These are phyloP conservation scores for Elaphurus davidianus DNA, from an alignment of 2,113 vertebrate genomes.

Conservation along the genomic window DNA sequence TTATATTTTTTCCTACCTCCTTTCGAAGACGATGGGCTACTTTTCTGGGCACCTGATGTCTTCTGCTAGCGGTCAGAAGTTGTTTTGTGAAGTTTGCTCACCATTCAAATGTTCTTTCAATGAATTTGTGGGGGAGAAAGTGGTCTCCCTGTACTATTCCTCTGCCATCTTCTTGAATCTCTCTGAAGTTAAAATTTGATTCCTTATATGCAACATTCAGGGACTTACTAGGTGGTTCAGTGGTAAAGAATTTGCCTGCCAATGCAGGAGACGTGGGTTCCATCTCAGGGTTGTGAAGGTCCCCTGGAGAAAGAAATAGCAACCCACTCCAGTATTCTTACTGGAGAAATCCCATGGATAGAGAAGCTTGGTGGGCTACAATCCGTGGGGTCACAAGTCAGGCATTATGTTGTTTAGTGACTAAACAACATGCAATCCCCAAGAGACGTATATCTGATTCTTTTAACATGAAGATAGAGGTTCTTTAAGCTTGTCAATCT, in stretches of 20 bases:
- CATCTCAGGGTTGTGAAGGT: background rate
- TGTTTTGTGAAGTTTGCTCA: too few species aligned
- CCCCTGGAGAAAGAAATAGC: background rate
- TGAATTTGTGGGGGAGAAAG: too few species aligned
- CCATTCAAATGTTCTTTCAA: too few species aligned
- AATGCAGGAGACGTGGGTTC: background rate
- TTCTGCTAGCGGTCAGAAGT: too few species aligned
- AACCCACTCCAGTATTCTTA: background rate
- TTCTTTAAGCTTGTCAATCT: background rate
- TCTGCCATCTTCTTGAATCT: too few species aligned
- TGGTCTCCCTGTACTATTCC: too few species aligned
- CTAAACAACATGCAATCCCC: background rate
- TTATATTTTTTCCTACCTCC: too few species aligned
- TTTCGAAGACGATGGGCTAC: too few species aligned
- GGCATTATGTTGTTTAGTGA: background rate
- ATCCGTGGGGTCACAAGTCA: background rate
- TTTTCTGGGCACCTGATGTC: too few species aligned
- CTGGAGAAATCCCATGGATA: background rate
- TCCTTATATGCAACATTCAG: background rate
- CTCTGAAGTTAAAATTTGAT: background rate
- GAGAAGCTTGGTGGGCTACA: background rate
- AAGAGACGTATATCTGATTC: background rate
- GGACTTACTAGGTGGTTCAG: background rate
- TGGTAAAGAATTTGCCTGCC: background rate
- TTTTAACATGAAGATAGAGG: background rate